Evolutionary conservation across 2,113 vertebrate genomes (phyloP).

Genomic region (Nyctereutes procyonoides): DNA sequence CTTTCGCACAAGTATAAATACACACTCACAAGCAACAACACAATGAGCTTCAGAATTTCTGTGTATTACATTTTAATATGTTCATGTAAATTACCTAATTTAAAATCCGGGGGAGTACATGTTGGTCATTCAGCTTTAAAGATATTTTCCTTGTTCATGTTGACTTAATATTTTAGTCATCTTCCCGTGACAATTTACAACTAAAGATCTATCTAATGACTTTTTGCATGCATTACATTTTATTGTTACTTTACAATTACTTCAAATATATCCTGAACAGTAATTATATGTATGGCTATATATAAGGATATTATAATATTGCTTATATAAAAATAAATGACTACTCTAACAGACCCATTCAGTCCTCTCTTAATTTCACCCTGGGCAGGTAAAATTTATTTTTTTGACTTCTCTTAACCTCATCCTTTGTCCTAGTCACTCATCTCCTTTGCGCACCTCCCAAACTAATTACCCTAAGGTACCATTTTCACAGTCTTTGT

Average conservation of each 20-base stretch:
- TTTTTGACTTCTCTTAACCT: not conserved
- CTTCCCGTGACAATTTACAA: not conserved
- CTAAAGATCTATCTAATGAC: not conserved
- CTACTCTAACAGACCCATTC: not conserved
- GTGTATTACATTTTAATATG: not conserved
- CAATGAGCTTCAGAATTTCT: slow-evolving; percentile 31
- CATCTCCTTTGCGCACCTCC: not conserved
- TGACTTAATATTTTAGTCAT: not conserved
- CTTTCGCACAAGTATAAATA: slow-evolving; percentile 26
- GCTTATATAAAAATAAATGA: not conserved
- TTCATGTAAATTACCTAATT: slow-evolving; percentile 41
- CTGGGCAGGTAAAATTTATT: not conserved
- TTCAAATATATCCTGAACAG: not conserved
- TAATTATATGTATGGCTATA: not conserved
- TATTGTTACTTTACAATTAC: not conserved
- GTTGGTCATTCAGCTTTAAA: not conserved
- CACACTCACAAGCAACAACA: not conserved
- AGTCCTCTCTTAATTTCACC: not conserved
- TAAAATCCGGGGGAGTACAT: not conserved
- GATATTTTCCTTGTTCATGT: not conserved
- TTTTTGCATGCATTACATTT: not conserved
- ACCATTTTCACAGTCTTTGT: not conserved
- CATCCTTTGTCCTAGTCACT: not conserved
- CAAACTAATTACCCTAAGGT: not conserved
- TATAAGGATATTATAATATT: not conserved